Evolutionary conservation across 2,888 invertebrate species (phyloP), one percentile per base, ranked within the genome.

Genomic region (Fragum fragum): DNA sequence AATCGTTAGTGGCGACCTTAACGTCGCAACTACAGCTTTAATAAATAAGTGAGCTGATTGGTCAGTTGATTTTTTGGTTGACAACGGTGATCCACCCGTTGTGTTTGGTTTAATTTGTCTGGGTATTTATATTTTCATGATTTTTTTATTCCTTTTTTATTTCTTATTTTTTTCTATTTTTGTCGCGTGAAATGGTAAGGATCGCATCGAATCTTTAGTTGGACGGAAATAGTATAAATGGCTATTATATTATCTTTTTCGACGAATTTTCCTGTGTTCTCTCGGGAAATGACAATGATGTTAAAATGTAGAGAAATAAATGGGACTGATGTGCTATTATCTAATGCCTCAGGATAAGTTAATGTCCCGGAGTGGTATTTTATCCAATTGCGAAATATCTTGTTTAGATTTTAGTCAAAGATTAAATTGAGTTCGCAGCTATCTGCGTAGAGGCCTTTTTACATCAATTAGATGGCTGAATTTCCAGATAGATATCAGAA

Each of bases 271-370:
- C 47, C 18, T 47, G 47, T 47, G 26, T 57, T 57, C 57, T 28
- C 57, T 11, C 9, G 28, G 57, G 57, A 57, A 57, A 57, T 57
- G 28, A 57, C 26, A 57, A 23, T 14, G 28, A 28, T 28, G 26
- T 14, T 57, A 57, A 57, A 57, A 57, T 57, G 57, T 57, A 28
- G 57, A 28, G 26, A 28, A 57, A 28, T 57, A 57, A 57, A 57
- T 57, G 57, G 28, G 57, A 57, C 28, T 57, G 57, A 47, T 47
- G 47, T n/a, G 47, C 47, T 47, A 47, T 47, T 47, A 47, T 47
- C 47, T 47, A 47, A 47, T 47, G 47, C 47, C 47, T n/a, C 18
- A 47, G 47, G 47, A 47, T 47, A 47, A 47, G 47, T 47, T 47
- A 47, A 47, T 47, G 47, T 47, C 47, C 47, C 47, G 14, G 16